These are phyloP conservation scores for Poecilobothrus nobilitatus DNA, from an alignment of 2,888 invertebrate species.

Conservation along the genomic window DNA sequence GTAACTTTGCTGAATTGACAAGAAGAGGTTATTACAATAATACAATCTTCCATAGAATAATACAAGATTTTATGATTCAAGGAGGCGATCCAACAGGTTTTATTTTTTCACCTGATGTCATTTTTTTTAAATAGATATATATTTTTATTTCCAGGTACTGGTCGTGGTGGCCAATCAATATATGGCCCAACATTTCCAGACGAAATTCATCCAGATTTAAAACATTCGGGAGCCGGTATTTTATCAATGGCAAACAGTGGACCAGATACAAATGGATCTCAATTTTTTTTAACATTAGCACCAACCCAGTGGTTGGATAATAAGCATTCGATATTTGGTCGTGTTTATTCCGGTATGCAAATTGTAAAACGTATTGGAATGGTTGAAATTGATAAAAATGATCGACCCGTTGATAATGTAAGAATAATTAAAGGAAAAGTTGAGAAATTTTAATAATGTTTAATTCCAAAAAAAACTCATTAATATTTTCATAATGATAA, in stretches of 20 bases:
- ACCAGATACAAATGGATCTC: slow-evolving; percentile 93
- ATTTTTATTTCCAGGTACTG: slow-evolving; percentile 48
- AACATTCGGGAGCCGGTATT: slow-evolving; percentile 87
- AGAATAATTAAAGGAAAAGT: slow-evolving; percentile 58
- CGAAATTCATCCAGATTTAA: slow-evolving; percentile 87
- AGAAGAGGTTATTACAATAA: slow-evolving; percentile 93
- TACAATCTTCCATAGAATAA: slow-evolving; percentile 92
- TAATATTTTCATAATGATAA: no score
- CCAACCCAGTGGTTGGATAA: slow-evolving; percentile 98
- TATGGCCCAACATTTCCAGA: slow-evolving; percentile 93
- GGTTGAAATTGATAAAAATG: slow-evolving; percentile 88
- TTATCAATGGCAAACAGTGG: slow-evolving; percentile 98
- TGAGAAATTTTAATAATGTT: slow-evolving; percentile 32
- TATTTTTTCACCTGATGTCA: background rate
- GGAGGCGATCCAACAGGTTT: slow-evolving; percentile 91
- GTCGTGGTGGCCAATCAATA: slow-evolving; percentile 92
- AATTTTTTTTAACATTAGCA: slow-evolving; percentile 94
- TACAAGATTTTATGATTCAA: slow-evolving; percentile 88
- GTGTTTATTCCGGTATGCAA: slow-evolving; percentile 79
- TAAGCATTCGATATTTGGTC: slow-evolving; percentile 94
- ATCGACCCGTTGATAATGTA: slow-evolving; percentile 83
- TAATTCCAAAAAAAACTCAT: background rate
- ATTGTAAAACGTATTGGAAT: slow-evolving; percentile 87
- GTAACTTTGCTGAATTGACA: slow-evolving; percentile 92
- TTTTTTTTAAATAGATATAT: background rate